These are phyloP conservation scores for Manacus vitellinus DNA, from an alignment of 2,113 vertebrate species.

Conservation along the genomic window DNA sequence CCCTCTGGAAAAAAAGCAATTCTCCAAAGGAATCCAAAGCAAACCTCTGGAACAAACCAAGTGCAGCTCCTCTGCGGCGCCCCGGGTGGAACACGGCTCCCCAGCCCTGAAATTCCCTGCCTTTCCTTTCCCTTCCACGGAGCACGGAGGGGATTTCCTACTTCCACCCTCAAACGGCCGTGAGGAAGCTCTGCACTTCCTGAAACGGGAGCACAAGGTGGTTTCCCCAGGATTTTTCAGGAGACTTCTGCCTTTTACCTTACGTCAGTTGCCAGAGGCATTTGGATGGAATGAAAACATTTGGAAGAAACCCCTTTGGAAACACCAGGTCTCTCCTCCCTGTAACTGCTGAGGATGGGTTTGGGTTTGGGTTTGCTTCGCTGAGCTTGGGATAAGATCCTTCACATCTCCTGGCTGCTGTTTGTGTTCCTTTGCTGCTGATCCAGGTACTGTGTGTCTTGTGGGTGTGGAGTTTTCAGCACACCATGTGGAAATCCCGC, in stretches of 20 bases:
- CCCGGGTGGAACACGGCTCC: neutral
- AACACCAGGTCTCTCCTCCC: neutral
- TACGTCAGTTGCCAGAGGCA: neutral
- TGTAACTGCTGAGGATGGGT: fast-evolving
- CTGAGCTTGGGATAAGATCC: fast-evolving
- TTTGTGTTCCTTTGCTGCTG: neutral
- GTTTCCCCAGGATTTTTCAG: conserved; percentile 9
- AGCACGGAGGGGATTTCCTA: neutral
- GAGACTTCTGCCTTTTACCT: neutral
- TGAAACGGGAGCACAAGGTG: neutral
- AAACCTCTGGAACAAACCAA: neutral
- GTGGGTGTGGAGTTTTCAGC: neutral
- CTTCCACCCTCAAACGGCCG: fast-evolving
- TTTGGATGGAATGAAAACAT: neutral
- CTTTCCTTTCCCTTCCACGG: neutral
- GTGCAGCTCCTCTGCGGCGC: neutral
- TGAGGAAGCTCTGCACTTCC: conserved; percentile 25
- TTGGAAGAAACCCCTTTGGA: neutral
- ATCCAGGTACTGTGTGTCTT: neutral
- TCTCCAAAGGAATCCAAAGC: neutral
- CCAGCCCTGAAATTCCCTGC: neutral
- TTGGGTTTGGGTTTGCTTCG: neutral
- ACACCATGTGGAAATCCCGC: fast-evolving
- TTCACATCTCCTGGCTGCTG: neutral
- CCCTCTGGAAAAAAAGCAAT: neutral